A percentile compares a stretch with the other conserved stretches of the same genome.
Conservation (phyloP, 2,113 vertebrate genomes). For the Antennarius striatus region DNA sequence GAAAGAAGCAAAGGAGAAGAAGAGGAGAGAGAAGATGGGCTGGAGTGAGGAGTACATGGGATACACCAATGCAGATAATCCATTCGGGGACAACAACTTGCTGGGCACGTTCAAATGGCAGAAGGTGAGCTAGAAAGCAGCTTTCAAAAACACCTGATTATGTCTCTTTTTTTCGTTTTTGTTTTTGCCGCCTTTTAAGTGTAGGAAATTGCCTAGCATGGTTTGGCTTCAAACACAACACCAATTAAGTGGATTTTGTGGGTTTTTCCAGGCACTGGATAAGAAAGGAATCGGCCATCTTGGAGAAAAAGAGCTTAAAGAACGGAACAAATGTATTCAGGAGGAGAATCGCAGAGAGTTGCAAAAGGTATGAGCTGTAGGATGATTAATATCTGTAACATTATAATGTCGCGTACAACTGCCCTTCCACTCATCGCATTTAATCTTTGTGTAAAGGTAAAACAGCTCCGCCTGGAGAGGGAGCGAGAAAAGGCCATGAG, state of each 20-base stretch:
- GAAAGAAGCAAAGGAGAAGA: conserved; percentile 96
- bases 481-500: conserved; percentile 96
- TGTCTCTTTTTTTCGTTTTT: neutral
- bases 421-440: neutral
- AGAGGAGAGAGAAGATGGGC: conserved; percentile 97
- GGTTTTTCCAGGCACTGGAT: conserved; percentile 85
- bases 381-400: neutral
- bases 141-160: neutral
- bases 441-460: conserved; percentile 82
- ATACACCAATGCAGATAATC: conserved; percentile 98
- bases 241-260: neutral
- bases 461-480: conserved; percentile 93
- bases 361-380: conserved; percentile 85
- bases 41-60: conserved; percentile 99
- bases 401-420: too few species aligned
- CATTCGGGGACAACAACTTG: conserved; percentile 97
- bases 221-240: neutral
- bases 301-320: conserved; percentile 94
- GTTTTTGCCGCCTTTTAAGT: neutral
- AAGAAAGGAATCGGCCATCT: conserved; percentile 95
- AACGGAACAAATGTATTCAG: conserved; percentile 94
- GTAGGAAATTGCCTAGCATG: neutral
- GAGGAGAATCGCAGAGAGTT: conserved; percentile 96
- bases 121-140: conserved; percentile 81
- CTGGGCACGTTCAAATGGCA: conserved; percentile 97